These are phyloP conservation scores for Epinotia nisella DNA, from an alignment of 2,888 invertebrate species.

Conservation along the genomic window DNA sequence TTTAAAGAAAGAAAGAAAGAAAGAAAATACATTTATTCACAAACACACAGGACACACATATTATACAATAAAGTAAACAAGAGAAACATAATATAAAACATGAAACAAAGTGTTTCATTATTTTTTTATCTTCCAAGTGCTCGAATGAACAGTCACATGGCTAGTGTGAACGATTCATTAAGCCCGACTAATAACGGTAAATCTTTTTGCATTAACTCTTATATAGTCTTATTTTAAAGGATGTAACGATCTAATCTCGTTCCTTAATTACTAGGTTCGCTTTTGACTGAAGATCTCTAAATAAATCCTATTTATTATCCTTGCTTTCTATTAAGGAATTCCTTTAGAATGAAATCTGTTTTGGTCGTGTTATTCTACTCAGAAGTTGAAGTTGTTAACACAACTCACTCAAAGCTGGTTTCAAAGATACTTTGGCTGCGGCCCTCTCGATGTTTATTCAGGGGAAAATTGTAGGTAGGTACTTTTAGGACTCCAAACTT, in stretches of 20 bases:
- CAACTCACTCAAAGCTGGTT: slow-evolving; percentile 52
- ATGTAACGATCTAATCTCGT: background rate
- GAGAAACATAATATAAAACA: too few relatives aligned
- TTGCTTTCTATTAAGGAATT: slow-evolving; percentile 22
- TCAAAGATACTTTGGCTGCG: slow-evolving; percentile 47
- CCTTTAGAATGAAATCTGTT: slow-evolving; percentile 47
- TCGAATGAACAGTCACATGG: slow-evolving; percentile 50
- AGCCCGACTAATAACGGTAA: slow-evolving; percentile 50
- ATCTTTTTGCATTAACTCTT: slow-evolving; percentile 40
- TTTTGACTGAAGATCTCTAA: background rate
- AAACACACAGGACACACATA: too few relatives aligned
- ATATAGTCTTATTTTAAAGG: slow-evolving; percentile 5
- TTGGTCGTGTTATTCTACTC: slow-evolving; percentile 48
- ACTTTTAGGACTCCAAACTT: slow-evolving; percentile 49
- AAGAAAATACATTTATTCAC: too few relatives aligned
- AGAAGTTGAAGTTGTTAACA: slow-evolving; percentile 53
- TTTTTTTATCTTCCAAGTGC: slow-evolving; percentile 62
- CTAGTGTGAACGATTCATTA: slow-evolving; percentile 51
- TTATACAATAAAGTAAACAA: too few relatives aligned
- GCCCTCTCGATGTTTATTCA: slow-evolving; percentile 54
- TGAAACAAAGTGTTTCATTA: too few relatives aligned
- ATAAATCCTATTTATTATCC: background rate
- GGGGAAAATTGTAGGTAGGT: slow-evolving; percentile 51
- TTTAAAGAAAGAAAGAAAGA: too few relatives aligned
- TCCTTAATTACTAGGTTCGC: slow-evolving; percentile 2